These are phyloP conservation scores for Apistogramma diplotaenia DNA, from an alignment of 2,113 vertebrate genomes.

Conservation along the genomic window DNA sequence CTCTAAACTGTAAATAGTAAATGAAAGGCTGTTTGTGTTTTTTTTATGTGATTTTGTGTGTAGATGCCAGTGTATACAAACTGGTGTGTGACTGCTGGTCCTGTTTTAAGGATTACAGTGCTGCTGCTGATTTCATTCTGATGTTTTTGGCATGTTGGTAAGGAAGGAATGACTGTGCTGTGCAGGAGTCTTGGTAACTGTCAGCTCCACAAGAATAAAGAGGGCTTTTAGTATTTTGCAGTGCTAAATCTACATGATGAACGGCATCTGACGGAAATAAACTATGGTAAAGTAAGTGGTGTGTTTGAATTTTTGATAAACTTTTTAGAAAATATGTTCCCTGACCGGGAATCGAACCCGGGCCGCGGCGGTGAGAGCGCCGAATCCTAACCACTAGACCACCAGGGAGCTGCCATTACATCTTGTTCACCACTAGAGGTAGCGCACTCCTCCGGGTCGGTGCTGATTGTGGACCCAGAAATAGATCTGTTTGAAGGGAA, in stretches of 20 bases:
- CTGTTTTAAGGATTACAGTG: slow-evolving; percentile 21
- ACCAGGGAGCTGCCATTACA: too few relatives aligned
- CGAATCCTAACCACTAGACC: slow-evolving; percentile 68
- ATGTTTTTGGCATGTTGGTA: slow-evolving; percentile 31
- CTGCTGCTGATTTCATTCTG: slow-evolving; percentile 23
- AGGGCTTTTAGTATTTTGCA: slow-evolving; percentile 44
- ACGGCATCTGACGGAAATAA: slow-evolving; percentile 64
- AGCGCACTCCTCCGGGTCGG: neutral
- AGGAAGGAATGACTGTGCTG: slow-evolving; percentile 13
- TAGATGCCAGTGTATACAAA: neutral
- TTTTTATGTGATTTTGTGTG: neutral
- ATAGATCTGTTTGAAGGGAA: neutral
- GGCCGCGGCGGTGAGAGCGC: slow-evolving; percentile 61
- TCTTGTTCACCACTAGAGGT: fast-evolving
- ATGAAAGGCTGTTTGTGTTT: neutral
- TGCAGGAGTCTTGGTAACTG: neutral
- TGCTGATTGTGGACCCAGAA: neutral
- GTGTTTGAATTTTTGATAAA: too few relatives aligned
- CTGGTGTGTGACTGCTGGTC: slow-evolving; percentile 21
- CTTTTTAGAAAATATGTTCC: too few relatives aligned
- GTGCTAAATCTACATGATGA: slow-evolving; percentile 32
- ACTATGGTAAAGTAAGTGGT: slow-evolving; percentile 69
- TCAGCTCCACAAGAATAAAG: slow-evolving; percentile 28
- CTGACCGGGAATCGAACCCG: slow-evolving; percentile 67
- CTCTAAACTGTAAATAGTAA: slow-evolving; percentile 65